Base-by-base conservation (phyloP, 2,888 invertebrate genomes). In the Leucania comma region DNA sequence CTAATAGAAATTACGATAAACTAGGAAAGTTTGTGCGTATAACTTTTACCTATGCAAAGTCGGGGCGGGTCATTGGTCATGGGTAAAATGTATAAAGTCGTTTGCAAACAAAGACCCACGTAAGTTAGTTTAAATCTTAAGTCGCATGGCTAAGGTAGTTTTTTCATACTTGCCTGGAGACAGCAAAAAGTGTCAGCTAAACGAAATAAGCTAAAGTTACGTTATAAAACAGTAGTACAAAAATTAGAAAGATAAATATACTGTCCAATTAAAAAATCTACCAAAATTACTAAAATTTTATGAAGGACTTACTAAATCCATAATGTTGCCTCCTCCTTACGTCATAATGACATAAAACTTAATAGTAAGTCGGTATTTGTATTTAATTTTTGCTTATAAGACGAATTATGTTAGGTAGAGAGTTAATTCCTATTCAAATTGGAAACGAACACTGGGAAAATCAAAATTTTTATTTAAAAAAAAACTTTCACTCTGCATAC, bases 271-370 rank as follows among this genome's bases (percentile, higher is more conserved):
- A 42, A 50, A 53, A 46, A 46, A 58, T 14, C 12, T 17, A 54
- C 12, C 3, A 22, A 48, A 46, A 51, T 70, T 59, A 29, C 10
- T 48, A 26, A 46, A 35, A 61, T 57, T 58, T 2, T 50, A 46
- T 29, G 42, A 46, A 26, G n/a, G 26, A 66, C 50, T 56, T 58
- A 22, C 50, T 70, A 50, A 58, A 46, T 50, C 35, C 10, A 53
- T 50, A 17, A 42, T 26, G 17, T 42, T 17, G 42, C 1, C 10
- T 53, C 46, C n/a, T 32, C 51, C 17, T 68, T 54, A 64, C 35
- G 56, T 68, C 79, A 73, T 38, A 68, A 35, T 58, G 38, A 72
- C 53, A 5, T 24, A 38, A 32, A 75, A 63, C 32, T 54, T 54
- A 38, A 22, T 26, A 38, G 64, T 48, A 14, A 73, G 20, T 29